Conservation (phyloP, 2,797 vertebrate species). For the Pipistrellus nathusii region DNA sequence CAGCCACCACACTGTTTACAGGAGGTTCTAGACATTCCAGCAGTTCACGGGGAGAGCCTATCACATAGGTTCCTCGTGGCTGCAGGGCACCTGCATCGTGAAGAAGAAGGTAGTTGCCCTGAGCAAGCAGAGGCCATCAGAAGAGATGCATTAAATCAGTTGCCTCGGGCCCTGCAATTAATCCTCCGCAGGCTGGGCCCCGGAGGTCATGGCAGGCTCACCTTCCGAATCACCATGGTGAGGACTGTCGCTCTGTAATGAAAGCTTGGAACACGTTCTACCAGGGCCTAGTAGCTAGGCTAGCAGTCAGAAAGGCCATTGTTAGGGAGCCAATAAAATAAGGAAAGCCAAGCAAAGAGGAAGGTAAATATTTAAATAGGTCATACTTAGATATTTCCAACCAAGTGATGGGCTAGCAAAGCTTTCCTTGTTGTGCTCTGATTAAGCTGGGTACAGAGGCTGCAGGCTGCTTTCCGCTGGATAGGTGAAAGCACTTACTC, state of each 20-base stretch:
- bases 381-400: constrained; percentile 56
- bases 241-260: neutral
- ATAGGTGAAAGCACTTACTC: constrained; percentile 81
- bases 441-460: constrained; percentile 60
- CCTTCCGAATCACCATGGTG: neutral
- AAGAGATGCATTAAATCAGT: accelerated
- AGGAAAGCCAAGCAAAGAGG: neutral
- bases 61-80: neutral
- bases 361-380: constrained; percentile 58
- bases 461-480: constrained; percentile 58
- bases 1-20: neutral
- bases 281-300: neutral
- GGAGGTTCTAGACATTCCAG: neutral
- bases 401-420: neutral
- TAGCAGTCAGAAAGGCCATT: constrained; percentile 4
- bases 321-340: constrained; percentile 9
- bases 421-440: constrained; percentile 49
- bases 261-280: neutral
- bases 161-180: neutral
- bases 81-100: neutral
- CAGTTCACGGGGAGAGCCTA: neutral
- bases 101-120: neutral
- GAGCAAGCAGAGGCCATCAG: neutral
- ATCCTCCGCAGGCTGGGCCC: neutral
- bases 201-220: neutral